Base-by-base conservation (phyloP, 2,113 vertebrate genomes). In the Ochotona curzoniae region DNA sequence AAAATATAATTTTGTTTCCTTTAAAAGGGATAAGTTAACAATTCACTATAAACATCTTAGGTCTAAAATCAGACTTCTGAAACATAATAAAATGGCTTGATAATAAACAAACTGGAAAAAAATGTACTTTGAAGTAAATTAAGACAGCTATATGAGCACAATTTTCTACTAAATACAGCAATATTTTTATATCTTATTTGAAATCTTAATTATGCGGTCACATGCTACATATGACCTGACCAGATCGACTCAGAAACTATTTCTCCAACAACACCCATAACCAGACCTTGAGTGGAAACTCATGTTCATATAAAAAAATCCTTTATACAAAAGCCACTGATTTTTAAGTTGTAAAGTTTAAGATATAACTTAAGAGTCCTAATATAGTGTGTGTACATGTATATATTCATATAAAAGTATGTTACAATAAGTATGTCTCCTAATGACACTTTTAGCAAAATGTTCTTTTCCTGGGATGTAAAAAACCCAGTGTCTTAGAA, bases 1-100 rank as follows among this genome's bases (percentile, higher is more conserved):
- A 98, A 98, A 98, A 97, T 97, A 96, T 93, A 97, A 94, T 97
- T 98, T 98, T 98, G 98, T 98, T 98, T 98, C 98, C 98, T 98
- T 98, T 96, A 91, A 87, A 95, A 94, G 87, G n/a, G 21, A 66
- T 64, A 94, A 92, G 64, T 93, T 96, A 93, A 97, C 87, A 96
- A 89, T n/a, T 90, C 78, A 96, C 76, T 44, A 71, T 54, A 95
- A 81, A 93, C 38, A 44, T 44, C 38, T 44, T 44, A 44, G 38
- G 38, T 3, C 38, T 44, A 44, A 44, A 44, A 44, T 44, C 54
- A 95, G 57, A 89, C 54, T 95, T 96, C 83, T 80, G 83, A 61
- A 95, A 84, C 0, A 70, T 7, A 93, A 70, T 7, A 93, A 12
- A 95, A 70, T 88, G 76, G 91, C 93, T 94, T 87, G 35, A 85